A percentile compares a stretch with the other conserved stretches of the same genome.
phyloP scores from a whole-genome alignment of 2,888 invertebrate species.

The Luperina testacea region DNA sequence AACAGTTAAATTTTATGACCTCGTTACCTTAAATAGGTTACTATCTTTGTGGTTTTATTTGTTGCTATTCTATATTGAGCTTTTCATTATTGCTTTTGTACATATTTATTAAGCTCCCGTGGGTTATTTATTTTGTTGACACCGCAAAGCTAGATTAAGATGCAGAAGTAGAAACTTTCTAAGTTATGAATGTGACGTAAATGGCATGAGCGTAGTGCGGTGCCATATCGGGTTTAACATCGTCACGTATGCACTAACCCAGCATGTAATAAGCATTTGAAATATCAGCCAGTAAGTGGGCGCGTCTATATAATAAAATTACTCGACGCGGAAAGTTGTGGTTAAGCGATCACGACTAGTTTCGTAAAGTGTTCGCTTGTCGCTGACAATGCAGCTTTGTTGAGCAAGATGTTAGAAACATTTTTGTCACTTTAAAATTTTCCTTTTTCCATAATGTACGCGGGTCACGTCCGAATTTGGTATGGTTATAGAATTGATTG shows the following conservation, averaged over 20 bases:
- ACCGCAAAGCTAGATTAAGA: slow-evolving; percentile 21
- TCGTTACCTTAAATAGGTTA: slow-evolving; percentile 39
- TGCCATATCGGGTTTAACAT: slow-evolving; percentile 66
- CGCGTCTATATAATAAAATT: slow-evolving; percentile 76
- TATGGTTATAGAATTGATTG: slow-evolving; percentile 40
- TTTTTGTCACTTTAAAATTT: slow-evolving; percentile 68
- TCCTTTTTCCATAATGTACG: slow-evolving; percentile 69
- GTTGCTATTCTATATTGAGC: slow-evolving; percentile 17
- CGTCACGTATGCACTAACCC: slow-evolving; percentile 71
- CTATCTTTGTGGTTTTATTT: slow-evolving; percentile 31
- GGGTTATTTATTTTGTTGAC: slow-evolving; percentile 30
- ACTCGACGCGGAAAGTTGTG: slow-evolving; percentile 82
- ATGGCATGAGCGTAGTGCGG: slow-evolving; percentile 52
- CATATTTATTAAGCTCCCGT: slow-evolving; percentile 4
- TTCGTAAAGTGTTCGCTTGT: slow-evolving; percentile 83
- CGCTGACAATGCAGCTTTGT: slow-evolving; percentile 75
- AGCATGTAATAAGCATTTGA: slow-evolving; percentile 74
- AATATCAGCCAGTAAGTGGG: slow-evolving; percentile 76
- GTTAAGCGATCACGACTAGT: slow-evolving; percentile 85
- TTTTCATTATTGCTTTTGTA: slow-evolving; percentile 15
- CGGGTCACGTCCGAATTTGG: slow-evolving; percentile 64
- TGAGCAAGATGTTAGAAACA: slow-evolving; percentile 81
- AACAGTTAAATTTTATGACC: slow-evolving; percentile 69
- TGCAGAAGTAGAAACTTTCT: slow-evolving; percentile 46
- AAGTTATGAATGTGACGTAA: slow-evolving; percentile 59